Evolutionary conservation across 35 echinoderm and acorn worm genomes (phyloP).

Genomic region (Anneissia japonica): DNA sequence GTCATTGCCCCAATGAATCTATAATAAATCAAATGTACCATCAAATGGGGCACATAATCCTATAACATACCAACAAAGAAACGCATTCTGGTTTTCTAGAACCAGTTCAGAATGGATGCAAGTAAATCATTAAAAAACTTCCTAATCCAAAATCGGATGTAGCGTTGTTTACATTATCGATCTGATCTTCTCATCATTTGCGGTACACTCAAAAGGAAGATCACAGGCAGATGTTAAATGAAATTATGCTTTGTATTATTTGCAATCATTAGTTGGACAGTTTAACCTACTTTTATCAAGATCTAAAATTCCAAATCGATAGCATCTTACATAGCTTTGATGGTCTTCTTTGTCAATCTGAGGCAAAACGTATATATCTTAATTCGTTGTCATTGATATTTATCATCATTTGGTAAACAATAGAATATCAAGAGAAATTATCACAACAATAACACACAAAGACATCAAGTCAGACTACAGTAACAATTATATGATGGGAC

Average conservation of each 20-base stretch:
- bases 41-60: too few species aligned
- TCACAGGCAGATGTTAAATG: not conserved
- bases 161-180: too few species aligned
- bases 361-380: not conserved
- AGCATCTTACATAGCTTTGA: not conserved
- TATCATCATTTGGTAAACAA: not conserved
- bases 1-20: too few species aligned
- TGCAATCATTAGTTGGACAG: not conserved
- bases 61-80: too few species aligned
- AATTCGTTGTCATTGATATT: not conserved
- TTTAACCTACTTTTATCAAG: not conserved
- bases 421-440: not conserved
- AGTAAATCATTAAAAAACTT: too few species aligned
- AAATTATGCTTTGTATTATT: not conserved
- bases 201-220: not conserved
- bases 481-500: not conserved
- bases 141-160: too few species aligned
- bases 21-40: too few species aligned
- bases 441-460: not conserved
- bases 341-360: not conserved
- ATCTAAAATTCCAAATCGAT: too few species aligned
- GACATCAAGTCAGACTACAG: not conserved
- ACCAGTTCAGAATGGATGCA: too few species aligned
- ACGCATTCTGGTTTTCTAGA: too few species aligned
- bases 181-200: too few species aligned